Base-by-base conservation (phyloP, 2,113 vertebrate species). In the Hippocampus zosterae region DNA sequence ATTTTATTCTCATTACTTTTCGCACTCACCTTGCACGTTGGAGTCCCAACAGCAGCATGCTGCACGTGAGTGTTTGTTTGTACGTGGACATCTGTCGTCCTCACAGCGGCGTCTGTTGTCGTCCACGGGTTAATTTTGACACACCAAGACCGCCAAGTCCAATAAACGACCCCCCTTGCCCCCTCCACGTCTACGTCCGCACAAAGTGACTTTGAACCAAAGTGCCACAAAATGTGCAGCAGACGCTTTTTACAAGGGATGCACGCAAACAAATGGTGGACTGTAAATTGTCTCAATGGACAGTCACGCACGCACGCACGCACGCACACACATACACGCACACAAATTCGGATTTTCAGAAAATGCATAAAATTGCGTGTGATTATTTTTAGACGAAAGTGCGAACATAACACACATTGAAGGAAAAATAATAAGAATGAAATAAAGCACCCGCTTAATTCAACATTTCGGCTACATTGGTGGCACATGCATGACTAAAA, bases 61-160 rank as follows among this genome's bases (percentile, higher is more conserved):
- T 29, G 56, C 27, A 27, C 5, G 12, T 59, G 25, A 29, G 57
- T 59, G 19, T 52, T 21, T 52, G 18, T 48, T 16, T n/a, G 37
- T 63, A 19, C 13, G 9, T 11, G 59, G 29, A 40, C 60, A 62
- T 62, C 60, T 41, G 60, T 40, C 33, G 19, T 9, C 33, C 27
- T 33, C 1, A 55, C 52, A 23, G 16, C 2, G 1, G 18, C 33
- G 9, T 40, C 33, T 64, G 21, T 42, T 64, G 61, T 44, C n/a
- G 21, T 64, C 11, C 23, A 23, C 15, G 7, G 7, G 33, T 27
- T 33, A 53, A 55, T 63, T 68, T 59, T 37, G 56, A 68, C 44
- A 70, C 61, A 27, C 57, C 55, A 52, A 67, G 74, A 81, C 67
- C 63, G 79, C 68, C 71, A 83, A 85, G 81, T 85, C 69, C 85